These are phyloP conservation scores for Zygaena filipendulae DNA, from an alignment of 2,888 invertebrate genomes.

Conservation along the genomic window DNA sequence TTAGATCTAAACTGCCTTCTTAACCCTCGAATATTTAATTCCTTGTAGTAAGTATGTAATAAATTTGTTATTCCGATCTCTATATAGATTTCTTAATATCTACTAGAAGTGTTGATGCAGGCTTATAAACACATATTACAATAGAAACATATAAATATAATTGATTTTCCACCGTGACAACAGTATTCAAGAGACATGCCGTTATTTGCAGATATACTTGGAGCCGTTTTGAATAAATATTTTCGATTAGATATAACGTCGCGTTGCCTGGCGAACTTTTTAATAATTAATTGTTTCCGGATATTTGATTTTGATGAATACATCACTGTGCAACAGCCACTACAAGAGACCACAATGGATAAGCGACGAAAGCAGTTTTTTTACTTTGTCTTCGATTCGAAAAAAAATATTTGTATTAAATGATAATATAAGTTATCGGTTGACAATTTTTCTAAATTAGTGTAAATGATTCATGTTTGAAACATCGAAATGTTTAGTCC, in stretches of 20 bases:
- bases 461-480: slow-evolving; percentile 55
- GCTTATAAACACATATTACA: slow-evolving; percentile 65
- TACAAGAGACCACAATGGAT: slow-evolving; percentile 66
- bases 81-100: slow-evolving; percentile 59
- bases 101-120: slow-evolving; percentile 55
- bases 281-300: slow-evolving; percentile 35
- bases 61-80: slow-evolving; percentile 62
- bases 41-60: slow-evolving; percentile 59
- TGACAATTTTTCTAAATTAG: slow-evolving; percentile 64
- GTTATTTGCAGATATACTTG: slow-evolving; percentile 63
- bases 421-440: slow-evolving; percentile 45
- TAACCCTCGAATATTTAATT: slow-evolving; percentile 36
- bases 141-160: slow-evolving; percentile 63
- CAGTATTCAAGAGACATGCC: slow-evolving; percentile 61
- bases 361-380: no score
- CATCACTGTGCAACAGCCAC: slow-evolving; percentile 51
- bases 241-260: no score
- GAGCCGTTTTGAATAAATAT: slow-evolving; percentile 54
- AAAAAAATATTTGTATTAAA: not conserved
- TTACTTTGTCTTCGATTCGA: not conserved
- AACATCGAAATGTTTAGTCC: slow-evolving; percentile 67
- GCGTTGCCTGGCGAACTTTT: slow-evolving; percentile 34
- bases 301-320: slow-evolving; percentile 60
- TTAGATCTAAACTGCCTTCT: slow-evolving; percentile 44
- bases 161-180: slow-evolving; percentile 63